Evolutionary conservation across 2,113 vertebrate species (phyloP).

Genomic region (Amblyopsis rosae): DNA sequence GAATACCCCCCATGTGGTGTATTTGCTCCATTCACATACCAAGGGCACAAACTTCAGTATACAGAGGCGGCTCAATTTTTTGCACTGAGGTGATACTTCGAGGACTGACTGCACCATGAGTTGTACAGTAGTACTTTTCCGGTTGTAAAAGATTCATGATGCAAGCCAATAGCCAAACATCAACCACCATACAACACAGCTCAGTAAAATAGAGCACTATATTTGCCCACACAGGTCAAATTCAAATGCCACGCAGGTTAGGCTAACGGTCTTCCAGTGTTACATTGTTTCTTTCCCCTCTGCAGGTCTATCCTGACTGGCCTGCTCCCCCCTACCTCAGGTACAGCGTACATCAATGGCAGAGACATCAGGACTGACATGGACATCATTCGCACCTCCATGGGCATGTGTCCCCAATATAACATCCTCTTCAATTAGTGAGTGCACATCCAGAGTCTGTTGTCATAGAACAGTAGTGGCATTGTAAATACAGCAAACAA

Average conservation of each 20-base stretch:
- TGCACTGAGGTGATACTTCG: too few relatives aligned
- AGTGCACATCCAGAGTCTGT: slow-evolving; percentile 22
- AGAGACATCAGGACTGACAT: slow-evolving; percentile 81
- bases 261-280: neutral
- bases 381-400: slow-evolving; percentile 73
- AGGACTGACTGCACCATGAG: too few relatives aligned
- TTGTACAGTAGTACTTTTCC: too few relatives aligned
- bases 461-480: too few relatives aligned
- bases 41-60: too few relatives aligned
- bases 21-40: too few relatives aligned
- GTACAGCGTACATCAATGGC: slow-evolving; percentile 81
- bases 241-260: neutral
- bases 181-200: too few relatives aligned
- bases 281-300: slow-evolving; percentile 2
- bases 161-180: too few relatives aligned
- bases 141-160: too few relatives aligned
- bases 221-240: neutral
- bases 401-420: slow-evolving; percentile 88
- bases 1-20: too few relatives aligned
- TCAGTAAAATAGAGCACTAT: too few relatives aligned
- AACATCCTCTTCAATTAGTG: slow-evolving; percentile 84
- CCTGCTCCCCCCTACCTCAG: slow-evolving; percentile 83
- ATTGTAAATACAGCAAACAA: neutral
- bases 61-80: too few relatives aligned
- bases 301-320: slow-evolving; percentile 87